Percentiles rank a stretch among this genome's conserved stretches.
Conservation (phyloP, 2,888 invertebrate species). For the Cryptosula pallasiana region DNA sequence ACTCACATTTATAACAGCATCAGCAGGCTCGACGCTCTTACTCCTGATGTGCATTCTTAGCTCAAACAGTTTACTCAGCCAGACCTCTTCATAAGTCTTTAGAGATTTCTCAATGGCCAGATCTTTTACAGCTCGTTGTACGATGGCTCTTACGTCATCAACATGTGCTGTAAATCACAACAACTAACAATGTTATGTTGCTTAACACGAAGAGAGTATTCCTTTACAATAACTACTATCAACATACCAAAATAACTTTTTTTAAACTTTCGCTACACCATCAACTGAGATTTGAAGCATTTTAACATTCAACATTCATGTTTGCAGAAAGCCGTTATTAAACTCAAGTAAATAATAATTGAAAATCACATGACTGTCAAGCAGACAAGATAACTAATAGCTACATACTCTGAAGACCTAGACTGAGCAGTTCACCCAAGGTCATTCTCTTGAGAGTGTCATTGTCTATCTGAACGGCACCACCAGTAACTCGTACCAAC, state of each 20-base stretch:
- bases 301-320: too few relatives aligned
- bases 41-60: conserved; percentile 36
- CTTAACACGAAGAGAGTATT: too few relatives aligned
- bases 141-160: conserved; percentile 52
- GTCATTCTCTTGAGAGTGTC: conserved; percentile 53
- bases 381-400: too few relatives aligned
- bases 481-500: conserved; percentile 51
- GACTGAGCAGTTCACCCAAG: conserved; percentile 49
- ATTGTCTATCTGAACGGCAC: conserved; percentile 48
- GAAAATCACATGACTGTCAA: too few relatives aligned
- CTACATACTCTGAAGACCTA: conserved; percentile 50
- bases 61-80: conserved; percentile 52
- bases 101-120: conserved; percentile 50
- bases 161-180: conserved; percentile 47
- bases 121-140: conserved; percentile 52
- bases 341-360: too few relatives aligned
- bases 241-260: too few relatives aligned
- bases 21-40: conserved; percentile 22
- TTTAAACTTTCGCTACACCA: too few relatives aligned
- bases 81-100: conserved; percentile 53
- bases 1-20: conserved; percentile 18
- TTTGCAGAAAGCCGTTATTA: too few relatives aligned
- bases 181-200: too few relatives aligned
- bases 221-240: too few relatives aligned
- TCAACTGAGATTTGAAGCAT: too few relatives aligned